Evolutionary conservation across 2,888 invertebrate species (phyloP), one percentile per base, ranked within the genome.

Genomic region (Nomada goodeniana): DNA sequence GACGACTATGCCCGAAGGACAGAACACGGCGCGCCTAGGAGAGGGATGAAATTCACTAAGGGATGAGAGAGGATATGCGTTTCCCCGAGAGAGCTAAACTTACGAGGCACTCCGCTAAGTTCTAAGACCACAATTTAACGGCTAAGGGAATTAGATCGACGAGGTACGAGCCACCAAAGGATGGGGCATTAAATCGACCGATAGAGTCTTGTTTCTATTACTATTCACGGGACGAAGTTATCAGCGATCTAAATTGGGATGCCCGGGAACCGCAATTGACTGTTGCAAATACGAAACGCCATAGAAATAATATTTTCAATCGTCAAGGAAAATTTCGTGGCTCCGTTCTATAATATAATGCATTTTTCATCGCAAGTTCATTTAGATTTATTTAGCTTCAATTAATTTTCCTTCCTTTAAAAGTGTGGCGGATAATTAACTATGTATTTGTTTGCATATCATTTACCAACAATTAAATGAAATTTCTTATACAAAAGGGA

Each of bases 111-210:
- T 70, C 26, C 26, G 72, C 69, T 76, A 86, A 84, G 79, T 87
- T 85, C 86, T 76, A 86, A 88, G 84, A 87, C 85, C 79, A 47
- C 76, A 76, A 85, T 88, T 89, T 87, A 88, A 83, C 77, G 64
- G 77, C 64, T 80, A 74, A 85, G 78, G 71, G 79, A 86, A 88
- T 82, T 87, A 87, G 73, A 81, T 86, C 63, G 70, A 72, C 74
- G 76, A 82, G 61, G 75, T 80, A 72, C 60, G 80, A 82, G 78
- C 76, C 55, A 29, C 68, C 73, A 36, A 73, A 75, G 59, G 59
- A 47, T 47, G 23, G 52, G 44, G 67, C 60, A 77, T 77, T 83
- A 87, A 81, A 75, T 68, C 60, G 71, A 52, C 59, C 23, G 52
- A 64, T 18, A 50, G 29, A 64, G 15, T 29, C n/a, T 76, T 80